Evolutionary conservation across 2,888 invertebrate species (phyloP).

Genomic region (Eupsilia transversa): DNA sequence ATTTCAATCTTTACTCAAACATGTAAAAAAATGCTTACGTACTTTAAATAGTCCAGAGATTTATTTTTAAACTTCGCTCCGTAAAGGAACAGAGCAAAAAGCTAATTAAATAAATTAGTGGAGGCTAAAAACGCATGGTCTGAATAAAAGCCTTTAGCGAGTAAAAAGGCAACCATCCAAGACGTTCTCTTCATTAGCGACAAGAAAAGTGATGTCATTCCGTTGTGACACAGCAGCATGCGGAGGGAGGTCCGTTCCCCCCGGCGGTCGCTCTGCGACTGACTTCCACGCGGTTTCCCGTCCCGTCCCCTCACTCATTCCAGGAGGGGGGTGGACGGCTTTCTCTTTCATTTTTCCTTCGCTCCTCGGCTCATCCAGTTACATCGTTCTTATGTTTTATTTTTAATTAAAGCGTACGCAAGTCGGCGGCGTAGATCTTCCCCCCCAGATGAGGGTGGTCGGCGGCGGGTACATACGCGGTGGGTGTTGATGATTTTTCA

Average conservation of each 20-base stretch:
- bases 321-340: conserved; percentile 85
- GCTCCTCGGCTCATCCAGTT: conserved; percentile 91
- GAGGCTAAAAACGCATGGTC: conserved; percentile 74
- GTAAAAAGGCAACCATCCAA: conserved; percentile 83
- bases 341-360: conserved; percentile 91
- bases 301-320: conserved; percentile 74
- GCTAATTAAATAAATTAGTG: conserved; percentile 78
- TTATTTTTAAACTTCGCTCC: conserved; percentile 49
- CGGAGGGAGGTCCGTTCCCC: conserved; percentile 84
- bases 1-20: conserved; percentile 61
- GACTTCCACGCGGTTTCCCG: conserved; percentile 84
- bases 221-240: conserved; percentile 87
- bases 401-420: conserved; percentile 91
- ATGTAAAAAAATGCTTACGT: conserved; percentile 52
- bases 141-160: conserved; percentile 76
- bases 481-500: conserved; percentile 91
- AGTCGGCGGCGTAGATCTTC: conserved; percentile 90
- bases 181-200: conserved; percentile 90
- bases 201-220: conserved; percentile 90
- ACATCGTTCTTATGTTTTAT: conserved; percentile 91
- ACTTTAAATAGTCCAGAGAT: conserved; percentile 47
- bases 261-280: conserved; percentile 86
- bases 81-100: conserved; percentile 55
- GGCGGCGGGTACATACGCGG: conserved; percentile 86
- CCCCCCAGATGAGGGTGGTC: conserved; percentile 76